Evolutionary conservation across 2,113 vertebrate genomes (phyloP).

Genomic region (Prinia subflava): DNA sequence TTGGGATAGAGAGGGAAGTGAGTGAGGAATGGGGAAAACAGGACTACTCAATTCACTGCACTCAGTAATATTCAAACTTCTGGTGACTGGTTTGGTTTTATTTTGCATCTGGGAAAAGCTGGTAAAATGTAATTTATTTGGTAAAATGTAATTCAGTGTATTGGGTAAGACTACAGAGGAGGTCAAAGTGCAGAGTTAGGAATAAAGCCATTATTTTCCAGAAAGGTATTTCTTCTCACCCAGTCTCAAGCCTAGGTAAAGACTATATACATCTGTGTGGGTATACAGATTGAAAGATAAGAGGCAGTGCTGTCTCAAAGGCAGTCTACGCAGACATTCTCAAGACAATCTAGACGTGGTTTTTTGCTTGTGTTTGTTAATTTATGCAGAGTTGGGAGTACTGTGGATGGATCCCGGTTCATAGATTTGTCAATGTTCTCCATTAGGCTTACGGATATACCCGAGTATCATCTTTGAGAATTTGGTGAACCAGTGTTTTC

Average conservation of each 20-base stretch:
- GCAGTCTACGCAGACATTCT: neutral
- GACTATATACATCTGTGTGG: neutral
- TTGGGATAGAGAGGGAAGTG: neutral
- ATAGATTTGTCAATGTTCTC: neutral
- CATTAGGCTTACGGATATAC: rapidly evolving
- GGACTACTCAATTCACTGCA: neutral
- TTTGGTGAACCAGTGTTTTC: neutral
- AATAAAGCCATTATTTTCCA: neutral
- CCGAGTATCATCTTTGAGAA: neutral
- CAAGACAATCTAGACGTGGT: neutral
- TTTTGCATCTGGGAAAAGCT: neutral
- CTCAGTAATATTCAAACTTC: neutral
- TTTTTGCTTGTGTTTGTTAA: neutral
- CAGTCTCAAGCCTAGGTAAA: neutral
- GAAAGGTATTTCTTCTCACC: neutral
- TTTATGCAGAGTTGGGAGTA: neutral
- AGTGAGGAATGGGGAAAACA: neutral
- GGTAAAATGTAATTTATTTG: neutral
- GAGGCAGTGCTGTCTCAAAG: neutral
- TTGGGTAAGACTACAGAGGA: neutral
- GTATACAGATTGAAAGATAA: neutral
- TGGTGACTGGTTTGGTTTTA: neutral
- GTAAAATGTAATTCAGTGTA: neutral
- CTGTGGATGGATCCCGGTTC: neutral
- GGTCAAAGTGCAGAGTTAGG: neutral